Evolutionary conservation across 2,797 vertebrate species (phyloP).

Genomic region (Dallia pectoralis): DNA sequence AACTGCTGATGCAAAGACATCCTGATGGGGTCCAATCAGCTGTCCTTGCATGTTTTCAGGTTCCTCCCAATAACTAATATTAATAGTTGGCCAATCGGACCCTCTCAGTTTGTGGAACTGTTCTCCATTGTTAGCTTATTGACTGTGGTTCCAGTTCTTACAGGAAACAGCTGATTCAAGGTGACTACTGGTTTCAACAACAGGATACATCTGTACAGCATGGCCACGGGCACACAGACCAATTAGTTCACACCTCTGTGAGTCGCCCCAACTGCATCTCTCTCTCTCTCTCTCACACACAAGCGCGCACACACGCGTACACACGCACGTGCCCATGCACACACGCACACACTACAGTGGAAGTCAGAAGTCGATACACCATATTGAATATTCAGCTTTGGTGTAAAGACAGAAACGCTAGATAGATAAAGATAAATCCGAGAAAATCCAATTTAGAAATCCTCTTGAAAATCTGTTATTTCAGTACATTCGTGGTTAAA

Average conservation of each 20-base stretch:
- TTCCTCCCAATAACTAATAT: background rate
- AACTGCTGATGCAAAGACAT: background rate
- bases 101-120: background rate
- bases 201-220: slow-evolving; percentile 58
- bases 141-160: slow-evolving; percentile 16
- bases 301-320: background rate
- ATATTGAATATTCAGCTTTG: too few species aligned
- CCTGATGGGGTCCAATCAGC: background rate
- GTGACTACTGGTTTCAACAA: slow-evolving; percentile 37
- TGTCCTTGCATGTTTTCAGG: background rate
- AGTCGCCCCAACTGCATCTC: slow-evolving; percentile 25
- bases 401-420: too few species aligned
- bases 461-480: too few species aligned
- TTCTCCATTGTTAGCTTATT: background rate
- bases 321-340: slow-evolving; percentile 50
- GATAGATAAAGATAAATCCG: too few species aligned
- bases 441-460: too few species aligned
- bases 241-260: slow-evolving; percentile 25
- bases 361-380: slow-evolving; percentile 48
- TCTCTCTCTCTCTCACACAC: background rate
- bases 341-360: slow-evolving; percentile 57
- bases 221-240: background rate
- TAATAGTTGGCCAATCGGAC: background rate
- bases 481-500: too few species aligned
- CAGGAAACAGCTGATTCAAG: slow-evolving; percentile 27